Percentiles rank a stretch among this genome's conserved stretches.
Conservation (phyloP, 2,888 invertebrate species). For the Lepetodrilus schrolli region DNA sequence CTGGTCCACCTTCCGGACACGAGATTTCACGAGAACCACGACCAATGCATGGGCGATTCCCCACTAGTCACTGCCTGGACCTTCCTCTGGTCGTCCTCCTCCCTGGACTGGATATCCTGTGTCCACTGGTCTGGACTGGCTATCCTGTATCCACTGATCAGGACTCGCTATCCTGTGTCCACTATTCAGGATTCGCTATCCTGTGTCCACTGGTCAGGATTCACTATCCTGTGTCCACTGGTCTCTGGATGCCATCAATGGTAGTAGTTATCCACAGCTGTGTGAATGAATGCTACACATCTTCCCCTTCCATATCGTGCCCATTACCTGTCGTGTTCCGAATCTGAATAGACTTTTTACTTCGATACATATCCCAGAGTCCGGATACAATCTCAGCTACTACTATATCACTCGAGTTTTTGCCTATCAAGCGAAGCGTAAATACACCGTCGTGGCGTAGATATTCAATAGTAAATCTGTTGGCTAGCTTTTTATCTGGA, state of each 20-base stretch:
- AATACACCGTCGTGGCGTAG: conserved; percentile 74
- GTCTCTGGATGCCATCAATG: too few species aligned
- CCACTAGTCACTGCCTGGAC: too few species aligned
- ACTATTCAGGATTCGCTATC: too few species aligned
- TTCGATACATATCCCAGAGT: conserved; percentile 72
- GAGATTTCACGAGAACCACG: background rate
- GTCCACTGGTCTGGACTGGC: too few species aligned
- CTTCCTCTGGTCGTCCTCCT: too few species aligned
- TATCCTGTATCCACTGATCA: too few species aligned
- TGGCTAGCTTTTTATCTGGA: conserved; percentile 72
- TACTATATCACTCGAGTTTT: conserved; percentile 73
- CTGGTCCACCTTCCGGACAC: background rate
- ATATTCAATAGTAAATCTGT: conserved; percentile 72
- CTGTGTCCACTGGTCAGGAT: too few species aligned
- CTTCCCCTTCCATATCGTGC: conserved; percentile 67
- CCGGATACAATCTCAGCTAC: conserved; percentile 73
- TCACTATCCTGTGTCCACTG: too few species aligned
- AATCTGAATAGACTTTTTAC: conserved; percentile 68
- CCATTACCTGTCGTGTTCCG: conserved; percentile 55
- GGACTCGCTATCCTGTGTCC: too few species aligned
- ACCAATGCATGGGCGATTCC: conserved; percentile 13
- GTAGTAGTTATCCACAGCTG: too few species aligned
- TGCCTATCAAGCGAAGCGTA: conserved; percentile 71
- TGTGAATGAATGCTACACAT: too few species aligned
- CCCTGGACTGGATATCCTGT: too few species aligned